Evolutionary conservation across 92 coral and sea anemone genomes (phyloP), one percentile per base, ranked within the genome.

Genomic region (Muricea muricata): DNA sequence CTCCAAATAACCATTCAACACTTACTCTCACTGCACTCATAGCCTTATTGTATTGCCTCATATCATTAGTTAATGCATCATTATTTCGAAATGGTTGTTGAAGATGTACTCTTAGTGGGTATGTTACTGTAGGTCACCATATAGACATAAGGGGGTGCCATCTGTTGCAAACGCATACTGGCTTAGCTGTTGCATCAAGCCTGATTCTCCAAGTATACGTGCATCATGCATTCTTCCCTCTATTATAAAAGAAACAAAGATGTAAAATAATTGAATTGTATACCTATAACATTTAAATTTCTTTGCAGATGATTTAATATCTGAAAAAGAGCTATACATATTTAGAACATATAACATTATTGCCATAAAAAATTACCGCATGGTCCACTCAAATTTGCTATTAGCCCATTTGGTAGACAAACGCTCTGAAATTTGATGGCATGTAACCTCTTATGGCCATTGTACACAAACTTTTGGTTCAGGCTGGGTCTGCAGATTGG

Each of bases 51-150:
- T 57, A 57, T 57, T 57, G 65, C 65, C 63, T 55, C 25, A 55
- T 55, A 24, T 55, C 63, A 0, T 55, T 29, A 3, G 63, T n/a
- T n/a, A 55, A 24, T 55, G 1, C 63, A 1, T 26, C 63, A 18
- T 55, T 55, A 55, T 55, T 55, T 24, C 63, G 25, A 13, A 55
- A 55, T 55, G 63, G 63, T 55, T 55, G 63, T 29, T 55, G 63
- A 0, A 55, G 63, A 13, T 55, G 11, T 0, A 55, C 7, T 17
- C 26, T 18, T 13, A 18, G 15, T 30, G 73, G 73, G 23, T 65
- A 65, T 39, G 73, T 41, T 3, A 41, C 40, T n/a, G n/a, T n/a
- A n/a, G n/a, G 73, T 65, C 73, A 65, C 73, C 73, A 35, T 65
- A 65, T 5, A 65, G 6, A 25, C 73, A 65, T 1, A 65, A 26